Evolutionary conservation across 2,797 vertebrate species (phyloP).

Genomic region (Rhincodon typus): DNA sequence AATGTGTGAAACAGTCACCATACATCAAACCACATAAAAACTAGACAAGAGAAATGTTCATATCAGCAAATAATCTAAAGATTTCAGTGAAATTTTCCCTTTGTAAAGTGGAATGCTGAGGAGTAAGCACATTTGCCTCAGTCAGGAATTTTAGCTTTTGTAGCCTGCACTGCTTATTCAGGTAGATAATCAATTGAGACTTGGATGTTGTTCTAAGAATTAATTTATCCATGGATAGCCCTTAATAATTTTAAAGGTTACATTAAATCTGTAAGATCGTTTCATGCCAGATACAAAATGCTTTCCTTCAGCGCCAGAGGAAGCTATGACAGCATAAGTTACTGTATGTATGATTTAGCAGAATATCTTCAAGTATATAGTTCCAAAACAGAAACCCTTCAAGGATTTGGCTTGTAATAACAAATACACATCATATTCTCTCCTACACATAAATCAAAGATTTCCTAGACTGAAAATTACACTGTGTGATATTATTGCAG

Average conservation of each 20-base stretch:
- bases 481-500: neutral
- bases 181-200: neutral
- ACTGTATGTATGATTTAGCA: neutral
- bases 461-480: neutral
- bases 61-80: neutral
- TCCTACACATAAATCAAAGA: neutral
- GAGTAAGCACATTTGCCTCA: neutral
- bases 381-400: conserved; percentile 24
- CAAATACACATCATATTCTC: neutral
- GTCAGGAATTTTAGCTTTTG: neutral
- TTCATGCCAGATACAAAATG: neutral
- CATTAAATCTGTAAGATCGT: neutral
- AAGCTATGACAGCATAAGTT: neutral
- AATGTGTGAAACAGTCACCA: no score
- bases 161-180: neutral
- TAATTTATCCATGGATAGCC: neutral
- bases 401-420: neutral
- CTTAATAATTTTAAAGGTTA: neutral
- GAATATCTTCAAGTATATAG: neutral
- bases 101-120: neutral
- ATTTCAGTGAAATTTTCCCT: neutral
- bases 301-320: neutral
- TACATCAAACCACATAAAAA: no score
- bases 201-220: neutral
- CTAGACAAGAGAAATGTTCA: no score